Evolutionary conservation across 2,888 invertebrate genomes (phyloP).

Genomic region (Heliothis peltigera): DNA sequence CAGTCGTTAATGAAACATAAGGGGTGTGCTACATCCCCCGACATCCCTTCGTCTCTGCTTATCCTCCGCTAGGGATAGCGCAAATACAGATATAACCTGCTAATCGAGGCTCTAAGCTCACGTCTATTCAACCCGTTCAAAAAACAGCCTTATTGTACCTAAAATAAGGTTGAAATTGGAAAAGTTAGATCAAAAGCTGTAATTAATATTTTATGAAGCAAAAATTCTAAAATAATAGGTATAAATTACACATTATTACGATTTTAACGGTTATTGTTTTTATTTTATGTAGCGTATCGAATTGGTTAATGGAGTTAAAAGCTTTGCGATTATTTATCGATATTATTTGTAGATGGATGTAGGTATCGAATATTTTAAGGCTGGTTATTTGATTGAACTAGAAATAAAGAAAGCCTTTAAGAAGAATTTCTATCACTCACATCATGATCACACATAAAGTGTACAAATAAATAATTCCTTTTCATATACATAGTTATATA

Average conservation of each 20-base stretch:
- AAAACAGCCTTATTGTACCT: constrained; percentile 9
- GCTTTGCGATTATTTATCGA: background rate
- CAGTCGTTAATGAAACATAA: constrained; percentile 89
- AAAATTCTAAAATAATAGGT: constrained; percentile 45
- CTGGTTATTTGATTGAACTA: too few species aligned
- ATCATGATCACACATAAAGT: too few species aligned
- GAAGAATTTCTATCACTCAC: too few species aligned
- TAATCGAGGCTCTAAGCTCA: constrained; percentile 72
- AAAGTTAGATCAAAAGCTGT: constrained; percentile 18
- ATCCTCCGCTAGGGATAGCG: constrained; percentile 73
- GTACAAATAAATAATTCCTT: too few species aligned
- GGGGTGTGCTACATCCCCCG: constrained; percentile 83
- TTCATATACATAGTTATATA: too few species aligned
- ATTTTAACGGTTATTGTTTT: constrained; percentile 40
- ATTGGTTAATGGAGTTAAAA: constrained; percentile 6
- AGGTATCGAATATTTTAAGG: background rate
- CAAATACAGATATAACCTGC: constrained; percentile 76
- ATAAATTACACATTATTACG: constrained; percentile 51
- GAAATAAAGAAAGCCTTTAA: too few species aligned
- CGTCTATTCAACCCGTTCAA: constrained; percentile 4
- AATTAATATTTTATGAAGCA: constrained; percentile 50
- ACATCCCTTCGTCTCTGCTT: constrained; percentile 76
- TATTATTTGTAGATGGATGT: background rate
- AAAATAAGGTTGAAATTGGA: background rate
- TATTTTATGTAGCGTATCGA: constrained; percentile 27